These are phyloP conservation scores for Neotoma lepida DNA, from an alignment of 2,113 vertebrate species.

Conservation along the genomic window DNA sequence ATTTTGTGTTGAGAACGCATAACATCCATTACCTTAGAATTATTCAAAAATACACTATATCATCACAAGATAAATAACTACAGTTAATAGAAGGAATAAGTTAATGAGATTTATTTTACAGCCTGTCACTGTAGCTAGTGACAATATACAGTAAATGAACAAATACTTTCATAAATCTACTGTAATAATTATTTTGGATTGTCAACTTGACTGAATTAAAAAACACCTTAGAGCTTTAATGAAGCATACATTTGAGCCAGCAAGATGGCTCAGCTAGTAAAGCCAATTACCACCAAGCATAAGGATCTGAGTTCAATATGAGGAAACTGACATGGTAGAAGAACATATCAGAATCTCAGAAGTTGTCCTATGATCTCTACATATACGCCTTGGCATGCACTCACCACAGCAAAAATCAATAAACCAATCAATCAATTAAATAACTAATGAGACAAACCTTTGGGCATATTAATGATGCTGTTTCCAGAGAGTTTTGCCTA, in stretches of 20 bases:
- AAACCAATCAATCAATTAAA: background rate
- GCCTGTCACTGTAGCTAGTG: background rate
- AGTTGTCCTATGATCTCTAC: background rate
- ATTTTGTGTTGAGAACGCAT: background rate
- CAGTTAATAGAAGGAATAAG: background rate
- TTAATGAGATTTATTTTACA: background rate
- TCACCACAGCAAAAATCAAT: background rate
- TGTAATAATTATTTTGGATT: background rate
- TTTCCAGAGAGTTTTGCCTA: background rate
- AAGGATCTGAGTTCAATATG: background rate
- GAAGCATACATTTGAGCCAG: background rate
- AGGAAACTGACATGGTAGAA: background rate
- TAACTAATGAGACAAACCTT: too few relatives aligned
- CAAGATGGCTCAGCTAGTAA: background rate
- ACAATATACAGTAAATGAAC: background rate
- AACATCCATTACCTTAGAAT: background rate
- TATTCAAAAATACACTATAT: background rate
- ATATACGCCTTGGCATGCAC: background rate
- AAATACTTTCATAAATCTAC: background rate
- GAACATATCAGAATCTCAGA: background rate
- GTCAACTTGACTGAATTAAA: background rate
- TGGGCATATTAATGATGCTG: background rate
- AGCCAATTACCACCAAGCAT: background rate
- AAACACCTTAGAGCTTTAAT: background rate
- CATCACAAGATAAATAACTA: background rate